phyloP scores from a whole-genome alignment of 2,888 invertebrate genomes.

The Pseudococcus jackbeardsleyi region DNA sequence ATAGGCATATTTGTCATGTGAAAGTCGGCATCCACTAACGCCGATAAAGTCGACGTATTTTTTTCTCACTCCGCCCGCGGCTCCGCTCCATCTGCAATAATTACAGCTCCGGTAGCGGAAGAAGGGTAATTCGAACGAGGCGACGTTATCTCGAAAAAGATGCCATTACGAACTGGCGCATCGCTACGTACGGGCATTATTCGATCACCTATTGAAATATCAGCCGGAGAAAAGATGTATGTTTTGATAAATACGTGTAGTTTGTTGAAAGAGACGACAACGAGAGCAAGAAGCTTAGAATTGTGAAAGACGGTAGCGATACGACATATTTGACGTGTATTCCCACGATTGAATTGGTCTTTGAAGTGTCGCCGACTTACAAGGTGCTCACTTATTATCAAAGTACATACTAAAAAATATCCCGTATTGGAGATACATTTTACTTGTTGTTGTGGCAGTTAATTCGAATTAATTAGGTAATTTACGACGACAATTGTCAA shows the following conservation, averaged over 20 bases:
- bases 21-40: too few species aligned
- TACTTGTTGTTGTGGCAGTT: not conserved
- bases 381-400: not conserved
- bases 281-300: not conserved
- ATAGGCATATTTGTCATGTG: too few species aligned
- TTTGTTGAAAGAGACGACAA: not conserved
- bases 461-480: not conserved
- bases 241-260: not conserved
- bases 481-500: not conserved
- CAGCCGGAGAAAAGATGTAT: not conserved
- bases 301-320: not conserved
- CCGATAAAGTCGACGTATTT: too few species aligned
- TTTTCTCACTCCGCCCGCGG: too few species aligned
- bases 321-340: slow-evolving; percentile 41
- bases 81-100: too few species aligned
- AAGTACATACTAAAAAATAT: not conserved
- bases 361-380: not conserved
- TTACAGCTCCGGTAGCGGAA: too few species aligned
- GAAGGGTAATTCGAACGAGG: too few species aligned
- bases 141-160: too few species aligned
- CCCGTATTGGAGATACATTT: not conserved
- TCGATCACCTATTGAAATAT: not conserved
- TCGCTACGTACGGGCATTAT: not conserved
- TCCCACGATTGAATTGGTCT: not conserved
- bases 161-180: too few species aligned